Evolutionary conservation across 2,888 invertebrate species (phyloP).

Genomic region (Perizoma flavofasciatum): DNA sequence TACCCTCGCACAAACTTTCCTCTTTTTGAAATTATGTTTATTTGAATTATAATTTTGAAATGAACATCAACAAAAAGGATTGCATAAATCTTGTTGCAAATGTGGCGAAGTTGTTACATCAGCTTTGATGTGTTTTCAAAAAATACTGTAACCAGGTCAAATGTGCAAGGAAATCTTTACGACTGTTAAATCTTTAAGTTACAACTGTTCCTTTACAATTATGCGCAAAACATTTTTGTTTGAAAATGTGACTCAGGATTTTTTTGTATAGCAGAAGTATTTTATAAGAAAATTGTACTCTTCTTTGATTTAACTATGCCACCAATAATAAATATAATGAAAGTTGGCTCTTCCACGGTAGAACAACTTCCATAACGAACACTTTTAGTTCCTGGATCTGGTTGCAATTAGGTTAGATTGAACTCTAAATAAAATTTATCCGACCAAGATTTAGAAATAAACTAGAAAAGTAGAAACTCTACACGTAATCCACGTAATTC

Average conservation of each 20-base stretch:
- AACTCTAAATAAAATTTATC: too few relatives aligned
- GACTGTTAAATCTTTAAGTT: conserved; percentile 29
- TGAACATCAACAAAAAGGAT: conserved; percentile 14
- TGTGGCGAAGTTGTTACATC: conserved; percentile 27
- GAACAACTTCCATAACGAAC: too few relatives aligned
- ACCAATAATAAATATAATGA: too few relatives aligned
- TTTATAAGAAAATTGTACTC: too few relatives aligned
- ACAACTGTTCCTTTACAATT: conserved; percentile 28
- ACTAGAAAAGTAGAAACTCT: conserved; percentile 22
- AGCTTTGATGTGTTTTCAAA: conserved; percentile 36
- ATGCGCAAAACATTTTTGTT: conserved; percentile 17
- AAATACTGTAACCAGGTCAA: conserved; percentile 37
- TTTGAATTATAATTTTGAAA: conserved; percentile 11
- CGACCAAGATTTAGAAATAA: conserved; percentile 4
- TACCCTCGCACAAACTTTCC: not conserved
- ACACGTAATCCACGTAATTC: conserved; percentile 52
- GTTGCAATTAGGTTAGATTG: too few relatives aligned
- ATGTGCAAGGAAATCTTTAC: conserved; percentile 34
- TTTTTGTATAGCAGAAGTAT: not conserved
- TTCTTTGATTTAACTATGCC: too few relatives aligned
- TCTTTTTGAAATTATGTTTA: conserved; percentile 12
- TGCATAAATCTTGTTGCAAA: conserved; percentile 23
- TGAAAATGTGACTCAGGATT: conserved; percentile 3
- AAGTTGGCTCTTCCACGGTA: too few relatives aligned
- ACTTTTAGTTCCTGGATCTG: too few relatives aligned